A percentile compares a stretch with the other conserved stretches of the same genome.
Conservation (phyloP, 1,140 invertebrate species). For the Eurosta solidaginis region DNA sequence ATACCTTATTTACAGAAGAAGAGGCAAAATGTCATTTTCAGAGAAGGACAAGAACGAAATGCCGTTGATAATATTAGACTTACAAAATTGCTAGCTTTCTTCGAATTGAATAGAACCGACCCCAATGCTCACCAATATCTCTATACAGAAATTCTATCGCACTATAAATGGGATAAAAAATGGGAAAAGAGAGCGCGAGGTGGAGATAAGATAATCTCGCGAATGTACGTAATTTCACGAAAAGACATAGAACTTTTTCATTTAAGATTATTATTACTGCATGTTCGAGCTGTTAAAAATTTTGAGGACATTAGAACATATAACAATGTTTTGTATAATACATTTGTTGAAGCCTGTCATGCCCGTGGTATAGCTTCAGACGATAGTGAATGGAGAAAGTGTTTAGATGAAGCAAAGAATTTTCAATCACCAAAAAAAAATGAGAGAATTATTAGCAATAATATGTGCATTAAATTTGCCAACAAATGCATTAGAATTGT, state of each 20-base stretch:
- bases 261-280: background rate
- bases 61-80: background rate
- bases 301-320: background rate
- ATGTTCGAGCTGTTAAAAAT: background rate
- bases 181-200: background rate
- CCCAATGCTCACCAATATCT: background rate
- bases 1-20: background rate
- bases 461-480: constrained; percentile 15
- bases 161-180: background rate
- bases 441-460: background rate
- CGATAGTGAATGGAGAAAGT: background rate
- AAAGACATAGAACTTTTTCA: background rate
- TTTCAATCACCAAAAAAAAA: background rate
- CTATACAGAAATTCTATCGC: background rate
- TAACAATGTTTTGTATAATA: background rate
- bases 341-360: background rate
- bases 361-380: background rate
- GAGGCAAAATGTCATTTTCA: background rate
- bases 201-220: background rate
- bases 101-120: background rate
- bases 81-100: background rate
- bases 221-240: background rate
- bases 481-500: background rate
- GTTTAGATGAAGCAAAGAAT: constrained; percentile 11
- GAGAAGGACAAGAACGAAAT: background rate